phyloP scores from a whole-genome alignment of 1,140 invertebrate species.

The Sycophaga agraensis region DNA sequence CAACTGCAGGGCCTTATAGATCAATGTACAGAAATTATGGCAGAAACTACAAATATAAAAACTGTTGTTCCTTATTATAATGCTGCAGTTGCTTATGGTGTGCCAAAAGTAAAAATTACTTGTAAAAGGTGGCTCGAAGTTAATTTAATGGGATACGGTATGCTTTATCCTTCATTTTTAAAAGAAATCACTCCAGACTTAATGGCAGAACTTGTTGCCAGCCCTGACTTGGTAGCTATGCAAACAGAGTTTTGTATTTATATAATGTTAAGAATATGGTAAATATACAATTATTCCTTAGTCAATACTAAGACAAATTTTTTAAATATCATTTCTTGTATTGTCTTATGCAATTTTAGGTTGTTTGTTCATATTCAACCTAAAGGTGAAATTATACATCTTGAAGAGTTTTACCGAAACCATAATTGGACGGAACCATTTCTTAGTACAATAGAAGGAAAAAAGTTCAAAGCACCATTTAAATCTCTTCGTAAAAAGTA shows the following conservation, averaged over 20 bases:
- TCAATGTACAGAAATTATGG: slow-evolving; percentile 75
- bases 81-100: slow-evolving; percentile 69
- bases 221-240: slow-evolving; percentile 72
- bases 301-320: too few species aligned
- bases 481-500: slow-evolving; percentile 69
- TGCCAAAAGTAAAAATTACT: slow-evolving; percentile 63
- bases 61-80: slow-evolving; percentile 72
- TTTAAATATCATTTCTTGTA: too few species aligned
- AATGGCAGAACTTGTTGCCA: slow-evolving; percentile 67
- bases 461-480: slow-evolving; percentile 64
- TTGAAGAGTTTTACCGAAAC: slow-evolving; percentile 53
- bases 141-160: slow-evolving; percentile 67
- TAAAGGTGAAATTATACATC: slow-evolving; percentile 48
- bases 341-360: slow-evolving; percentile 35
- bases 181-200: slow-evolving; percentile 65
- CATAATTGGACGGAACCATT: slow-evolving; percentile 57
- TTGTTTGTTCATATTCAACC: slow-evolving; percentile 46
- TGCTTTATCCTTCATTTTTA: slow-evolving; percentile 60
- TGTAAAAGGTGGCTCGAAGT: slow-evolving; percentile 72
- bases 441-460: slow-evolving; percentile 63
- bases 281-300: slow-evolving; percentile 37
- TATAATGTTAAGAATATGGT: slow-evolving; percentile 71
- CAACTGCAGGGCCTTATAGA: slow-evolving; percentile 77
- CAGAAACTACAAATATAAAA: slow-evolving; percentile 72
- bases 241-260: slow-evolving; percentile 83